Evolutionary conservation across 2,888 invertebrate species (phyloP), one percentile per base, ranked within the genome.

Genomic region (Pogonocherus hispidulus): DNA sequence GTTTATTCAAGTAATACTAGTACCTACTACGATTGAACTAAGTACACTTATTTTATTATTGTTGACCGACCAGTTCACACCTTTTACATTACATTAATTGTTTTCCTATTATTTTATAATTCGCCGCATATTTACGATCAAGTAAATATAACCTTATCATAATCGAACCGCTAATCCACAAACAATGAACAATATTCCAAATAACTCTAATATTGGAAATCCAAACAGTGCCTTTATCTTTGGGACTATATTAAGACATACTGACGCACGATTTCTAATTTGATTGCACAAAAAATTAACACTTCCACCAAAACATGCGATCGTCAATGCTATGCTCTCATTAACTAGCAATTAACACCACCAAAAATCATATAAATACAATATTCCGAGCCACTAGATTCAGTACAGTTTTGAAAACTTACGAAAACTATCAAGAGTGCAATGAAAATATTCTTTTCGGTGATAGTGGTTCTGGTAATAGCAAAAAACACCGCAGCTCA

Each of bases 231-330:
- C 37, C 57, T 54, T 70, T 59, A 51, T 66, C 41, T 14, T 54
- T 44, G 59, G 35, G 57, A 47, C 65, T 52, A 59, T 62, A 69
- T 67, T 46, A 55, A 65, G 65, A 63, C 52, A 60, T 63, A 62
- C 32, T 72, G 72, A 72, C 72, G 72, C 70, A 72, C 47, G 56
- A 64, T 46, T 64, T 44, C 32, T 35, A 64, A 55, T 16, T 20
- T 70, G 23, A 64, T 63, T 63, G 63, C 60, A 6, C 6, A 47
- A 66, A 41, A 14, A 37, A 22, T 72, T 72, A 70, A 23, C 72
- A 41, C 44, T 2, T 16, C 22, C 19, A 19, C 37, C 41, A 54
- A 49, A 20, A 37, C 51, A 62, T 23, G 14, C 51, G 5, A 56
- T 47, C 72, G 70, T 72, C 70, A 72, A 70, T 63, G 47, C 52